Evolutionary conservation across 2,113 vertebrate genomes (phyloP).

Genomic region (Butorides virescens): DNA sequence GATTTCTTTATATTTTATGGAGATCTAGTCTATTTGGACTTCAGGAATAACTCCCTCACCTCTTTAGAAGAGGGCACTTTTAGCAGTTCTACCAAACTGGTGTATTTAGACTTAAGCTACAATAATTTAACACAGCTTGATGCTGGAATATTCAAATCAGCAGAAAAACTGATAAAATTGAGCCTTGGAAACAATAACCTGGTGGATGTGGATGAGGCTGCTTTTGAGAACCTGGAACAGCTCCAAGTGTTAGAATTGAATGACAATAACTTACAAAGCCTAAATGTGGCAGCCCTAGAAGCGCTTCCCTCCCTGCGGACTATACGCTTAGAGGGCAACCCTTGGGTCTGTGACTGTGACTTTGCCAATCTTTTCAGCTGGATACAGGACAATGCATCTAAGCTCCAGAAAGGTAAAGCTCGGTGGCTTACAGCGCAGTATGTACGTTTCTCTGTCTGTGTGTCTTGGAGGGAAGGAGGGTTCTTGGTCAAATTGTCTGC

Average conservation of each 20-base stretch:
- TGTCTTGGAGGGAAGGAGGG: background rate
- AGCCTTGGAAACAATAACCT: conserved; percentile 90
- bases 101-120: conserved; percentile 93
- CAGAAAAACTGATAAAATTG: conserved; percentile 88
- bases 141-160: conserved; percentile 87
- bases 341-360: conserved; percentile 95
- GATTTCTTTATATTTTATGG: conserved; percentile 96
- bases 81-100: conserved; percentile 89
- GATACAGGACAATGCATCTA: conserved; percentile 91
- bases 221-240: conserved; percentile 90
- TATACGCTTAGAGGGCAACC: conserved; percentile 93
- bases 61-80: conserved; percentile 90
- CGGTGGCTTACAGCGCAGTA: background rate
- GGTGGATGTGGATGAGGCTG: conserved; percentile 86
- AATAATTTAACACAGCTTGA: conserved; percentile 93
- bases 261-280: conserved; percentile 86
- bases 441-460: background rate
- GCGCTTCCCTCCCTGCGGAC: conserved; percentile 88
- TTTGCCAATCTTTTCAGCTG: conserved; percentile 93
- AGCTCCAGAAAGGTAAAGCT: conserved; percentile 89
- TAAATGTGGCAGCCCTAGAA: conserved; percentile 85
- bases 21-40: conserved; percentile 94
- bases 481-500: background rate
- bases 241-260: conserved; percentile 93
- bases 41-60: conserved; percentile 93